Percentiles rank a stretch among this genome's conserved stretches.
Conservation (phyloP, 1,140 invertebrate genomes). For the Nasonia giraulti region DNA sequence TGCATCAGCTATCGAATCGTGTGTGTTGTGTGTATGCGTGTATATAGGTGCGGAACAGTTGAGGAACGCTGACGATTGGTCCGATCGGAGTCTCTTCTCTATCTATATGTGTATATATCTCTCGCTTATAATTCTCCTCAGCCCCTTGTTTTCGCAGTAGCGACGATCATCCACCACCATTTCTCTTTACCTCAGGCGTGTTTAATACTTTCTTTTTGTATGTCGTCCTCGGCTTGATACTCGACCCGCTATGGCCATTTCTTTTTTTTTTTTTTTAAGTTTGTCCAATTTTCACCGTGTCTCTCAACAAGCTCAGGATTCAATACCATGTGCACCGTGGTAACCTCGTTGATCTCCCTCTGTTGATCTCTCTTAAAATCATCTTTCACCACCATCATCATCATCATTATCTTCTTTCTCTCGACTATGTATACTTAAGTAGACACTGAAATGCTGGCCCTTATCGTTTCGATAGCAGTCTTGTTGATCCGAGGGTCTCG, state of each 20-base stretch:
- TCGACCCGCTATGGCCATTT: neutral
- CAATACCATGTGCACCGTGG: neutral
- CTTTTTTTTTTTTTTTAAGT: neutral
- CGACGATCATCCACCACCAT: neutral
- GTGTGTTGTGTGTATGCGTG: constrained; percentile 5
- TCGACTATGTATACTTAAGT: constrained; percentile 10
- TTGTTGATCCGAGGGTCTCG: constrained; percentile 53
- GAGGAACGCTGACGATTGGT: constrained; percentile 50
- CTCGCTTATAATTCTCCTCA: constrained; percentile 23
- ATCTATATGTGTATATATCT: constrained; percentile 10
- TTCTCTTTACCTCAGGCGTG: neutral
- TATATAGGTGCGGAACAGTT: constrained; percentile 32
- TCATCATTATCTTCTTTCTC: neutral
- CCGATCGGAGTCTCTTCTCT: constrained; percentile 46
- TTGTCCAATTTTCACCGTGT: neutral
- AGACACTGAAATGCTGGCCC: constrained; percentile 49
- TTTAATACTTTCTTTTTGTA: constrained; percentile 41
- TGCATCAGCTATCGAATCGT: constrained; percentile 26
- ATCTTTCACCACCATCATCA: neutral
- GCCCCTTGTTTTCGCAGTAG: neutral
- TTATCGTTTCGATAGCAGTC: constrained; percentile 54
- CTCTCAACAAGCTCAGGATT: neutral
- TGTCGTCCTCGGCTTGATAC: neutral
- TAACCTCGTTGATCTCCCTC: neutral
- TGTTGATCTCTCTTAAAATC: neutral